A percentile compares a stretch with the other conserved stretches of the same genome.
These are phyloP conservation scores for Brenthis daphne DNA, from an alignment of 2,888 invertebrate genomes.

Conservation along the genomic window DNA sequence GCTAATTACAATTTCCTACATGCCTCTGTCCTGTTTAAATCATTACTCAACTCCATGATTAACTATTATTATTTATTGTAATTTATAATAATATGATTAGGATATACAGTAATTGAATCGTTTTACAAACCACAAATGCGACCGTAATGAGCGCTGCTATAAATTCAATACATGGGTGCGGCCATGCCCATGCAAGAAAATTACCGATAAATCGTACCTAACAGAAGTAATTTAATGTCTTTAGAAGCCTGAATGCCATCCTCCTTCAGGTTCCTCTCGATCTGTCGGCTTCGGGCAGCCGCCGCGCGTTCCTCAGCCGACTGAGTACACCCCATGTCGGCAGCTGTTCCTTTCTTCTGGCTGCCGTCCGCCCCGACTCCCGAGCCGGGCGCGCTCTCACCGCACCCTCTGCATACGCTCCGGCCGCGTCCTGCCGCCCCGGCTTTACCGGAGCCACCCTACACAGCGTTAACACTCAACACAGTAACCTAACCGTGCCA, in stretches of 20 bases:
- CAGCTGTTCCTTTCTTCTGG: conserved; percentile 76
- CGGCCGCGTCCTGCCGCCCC: conserved; percentile 73
- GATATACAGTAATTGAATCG: conserved; percentile 7
- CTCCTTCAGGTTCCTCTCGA: conserved; percentile 98
- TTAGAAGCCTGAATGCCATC: conserved; percentile 99
- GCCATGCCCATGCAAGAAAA: conserved; percentile 48
- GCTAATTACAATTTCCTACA: conserved; percentile 46
- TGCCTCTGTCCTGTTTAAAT: conserved; percentile 33
- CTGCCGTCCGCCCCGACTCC: conserved; percentile 79
- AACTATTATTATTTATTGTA: conserved; percentile 20
- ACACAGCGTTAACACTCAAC: conserved; percentile 72
- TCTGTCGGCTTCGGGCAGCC: conserved; percentile 97
- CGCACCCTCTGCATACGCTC: conserved; percentile 82
- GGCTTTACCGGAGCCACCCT: conserved; percentile 75
- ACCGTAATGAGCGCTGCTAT: conserved; percentile 24
- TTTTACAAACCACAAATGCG: conserved; percentile 33
- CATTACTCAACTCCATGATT: conserved; percentile 29
- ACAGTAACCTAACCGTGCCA: conserved; percentile 75
- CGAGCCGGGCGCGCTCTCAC: conserved; percentile 84
- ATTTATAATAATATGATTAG: conserved; percentile 17
- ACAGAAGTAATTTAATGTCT: conserved; percentile 98
- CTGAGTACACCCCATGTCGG: conserved; percentile 98
- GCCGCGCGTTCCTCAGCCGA: conserved; percentile 99
- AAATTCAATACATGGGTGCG: conserved; percentile 68
- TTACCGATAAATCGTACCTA: conserved; percentile 86